phyloP scores from a whole-genome alignment of 2,113 vertebrate genomes.

The Python bivittatus region DNA sequence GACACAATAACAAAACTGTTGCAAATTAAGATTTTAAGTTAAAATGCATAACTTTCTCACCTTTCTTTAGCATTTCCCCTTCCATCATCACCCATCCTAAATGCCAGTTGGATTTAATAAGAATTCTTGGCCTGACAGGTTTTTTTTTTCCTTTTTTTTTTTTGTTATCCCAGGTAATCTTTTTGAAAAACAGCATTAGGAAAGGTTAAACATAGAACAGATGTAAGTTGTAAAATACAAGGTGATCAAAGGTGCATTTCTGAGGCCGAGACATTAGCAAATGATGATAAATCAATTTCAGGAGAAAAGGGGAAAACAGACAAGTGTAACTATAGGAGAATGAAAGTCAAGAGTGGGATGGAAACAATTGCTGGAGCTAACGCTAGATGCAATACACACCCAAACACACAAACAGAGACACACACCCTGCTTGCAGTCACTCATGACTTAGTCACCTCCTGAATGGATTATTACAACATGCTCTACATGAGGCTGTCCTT shows the following conservation, averaged over 20 bases:
- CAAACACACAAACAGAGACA: no score
- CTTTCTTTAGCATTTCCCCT: neutral
- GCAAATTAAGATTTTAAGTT: conserved; percentile 42
- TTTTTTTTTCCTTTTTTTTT: conserved; percentile 70
- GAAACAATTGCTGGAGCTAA: conserved; percentile 86
- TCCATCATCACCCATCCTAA: neutral
- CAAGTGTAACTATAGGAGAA: conserved; percentile 88
- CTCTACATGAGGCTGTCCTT: no score
- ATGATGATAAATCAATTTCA: conserved; percentile 99
- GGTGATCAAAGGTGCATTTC: conserved; percentile 96
- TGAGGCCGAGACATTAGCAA: conserved; percentile 94
- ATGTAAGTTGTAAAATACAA: conserved; percentile 98
- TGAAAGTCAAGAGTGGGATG: conserved; percentile 76
- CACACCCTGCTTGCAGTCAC: no score
- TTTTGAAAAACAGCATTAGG: conserved; percentile 92
- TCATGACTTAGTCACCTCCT: no score
- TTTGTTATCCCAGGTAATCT: conserved; percentile 87
- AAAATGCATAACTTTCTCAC: neutral
- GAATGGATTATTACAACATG: no score
- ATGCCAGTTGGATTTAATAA: conserved; percentile 52
- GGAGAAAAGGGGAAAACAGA: conserved; percentile 90
- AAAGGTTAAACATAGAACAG: conserved; percentile 98
- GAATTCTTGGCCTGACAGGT: conserved; percentile 75
- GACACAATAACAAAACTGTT: conserved; percentile 51
- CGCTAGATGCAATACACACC: conserved; percentile 65